Evolutionary conservation across 2,797 vertebrate species (phyloP).

Genomic region (Numenius phaeopus): DNA sequence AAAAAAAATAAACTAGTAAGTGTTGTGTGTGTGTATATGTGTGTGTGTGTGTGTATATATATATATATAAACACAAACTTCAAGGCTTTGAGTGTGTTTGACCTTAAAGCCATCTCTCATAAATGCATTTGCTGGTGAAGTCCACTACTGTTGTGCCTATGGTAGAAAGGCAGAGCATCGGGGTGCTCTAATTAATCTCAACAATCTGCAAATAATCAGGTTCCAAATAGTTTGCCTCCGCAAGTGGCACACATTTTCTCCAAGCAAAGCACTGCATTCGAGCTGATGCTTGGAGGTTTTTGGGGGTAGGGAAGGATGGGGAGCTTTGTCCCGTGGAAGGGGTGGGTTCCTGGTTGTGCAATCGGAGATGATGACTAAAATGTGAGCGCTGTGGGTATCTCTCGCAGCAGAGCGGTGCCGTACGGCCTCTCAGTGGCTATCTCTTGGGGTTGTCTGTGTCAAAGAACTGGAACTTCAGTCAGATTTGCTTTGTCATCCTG

Average conservation of each 20-base stretch:
- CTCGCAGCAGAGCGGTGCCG: neutral
- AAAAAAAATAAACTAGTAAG: neutral
- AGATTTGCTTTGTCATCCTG: conserved; percentile 79
- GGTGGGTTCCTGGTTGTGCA: neutral
- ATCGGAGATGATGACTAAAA: neutral
- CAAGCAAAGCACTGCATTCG: neutral
- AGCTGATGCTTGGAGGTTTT: rapidly evolving
- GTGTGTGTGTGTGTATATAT: neutral
- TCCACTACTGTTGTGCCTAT: rapidly evolving
- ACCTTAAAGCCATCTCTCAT: neutral
- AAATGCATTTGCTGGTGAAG: neutral
- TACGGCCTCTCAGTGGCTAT: neutral
- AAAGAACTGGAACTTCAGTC: conserved; percentile 12
- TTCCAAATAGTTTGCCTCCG: neutral
- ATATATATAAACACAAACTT: neutral
- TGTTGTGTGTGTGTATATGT: too few species aligned
- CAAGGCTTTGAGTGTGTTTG: neutral
- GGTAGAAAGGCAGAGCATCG: neutral
- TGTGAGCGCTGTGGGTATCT: neutral
- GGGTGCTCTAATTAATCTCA: neutral
- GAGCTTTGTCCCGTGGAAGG: neutral
- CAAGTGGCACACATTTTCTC: neutral
- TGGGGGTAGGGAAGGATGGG: too few species aligned
- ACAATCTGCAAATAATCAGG: neutral
- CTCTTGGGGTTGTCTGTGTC: conserved; percentile 11